A percentile compares a stretch with the other conserved stretches of the same genome.
Conservation (phyloP, 2,888 invertebrate genomes). For the Griposia aprilina region DNA sequence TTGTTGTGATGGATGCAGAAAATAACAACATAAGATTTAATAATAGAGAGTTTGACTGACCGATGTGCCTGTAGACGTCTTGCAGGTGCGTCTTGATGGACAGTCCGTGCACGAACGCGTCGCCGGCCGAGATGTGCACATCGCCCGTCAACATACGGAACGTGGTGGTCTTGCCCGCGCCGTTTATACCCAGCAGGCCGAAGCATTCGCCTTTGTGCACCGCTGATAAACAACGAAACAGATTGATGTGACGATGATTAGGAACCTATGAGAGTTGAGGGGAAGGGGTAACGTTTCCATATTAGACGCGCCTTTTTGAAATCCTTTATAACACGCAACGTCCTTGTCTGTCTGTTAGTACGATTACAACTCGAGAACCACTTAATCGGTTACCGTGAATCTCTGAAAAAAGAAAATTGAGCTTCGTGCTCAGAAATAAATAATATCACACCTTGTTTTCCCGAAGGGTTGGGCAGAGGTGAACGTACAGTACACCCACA, state of each 20-base stretch:
- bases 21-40: neutral
- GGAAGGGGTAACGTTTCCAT: neutral
- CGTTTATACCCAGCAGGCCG: slow-evolving; percentile 95
- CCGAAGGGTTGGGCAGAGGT: neutral
- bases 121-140: slow-evolving; percentile 92
- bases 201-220: slow-evolving; percentile 94
- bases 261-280: neutral
- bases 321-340: neutral
- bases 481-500: neutral
- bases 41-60: slow-evolving; percentile 73
- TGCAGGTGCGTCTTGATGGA: slow-evolving; percentile 89
- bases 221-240: slow-evolving; percentile 80
- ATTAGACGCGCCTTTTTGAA: neutral
- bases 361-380: neutral
- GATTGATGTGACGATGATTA: neutral
- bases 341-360: neutral
- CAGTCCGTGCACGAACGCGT: slow-evolving; percentile 92
- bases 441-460: neutral
- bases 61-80: slow-evolving; percentile 91
- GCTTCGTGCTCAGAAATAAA: neutral
- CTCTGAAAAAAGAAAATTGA: neutral
- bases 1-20: neutral
- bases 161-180: slow-evolving; percentile 97
- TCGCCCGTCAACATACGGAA: slow-evolving; percentile 97
- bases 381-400: neutral